Evolutionary conservation across 2,888 invertebrate species (phyloP), one percentile per base, ranked within the genome.

Genomic region (Drosophila fulvimacula): DNA sequence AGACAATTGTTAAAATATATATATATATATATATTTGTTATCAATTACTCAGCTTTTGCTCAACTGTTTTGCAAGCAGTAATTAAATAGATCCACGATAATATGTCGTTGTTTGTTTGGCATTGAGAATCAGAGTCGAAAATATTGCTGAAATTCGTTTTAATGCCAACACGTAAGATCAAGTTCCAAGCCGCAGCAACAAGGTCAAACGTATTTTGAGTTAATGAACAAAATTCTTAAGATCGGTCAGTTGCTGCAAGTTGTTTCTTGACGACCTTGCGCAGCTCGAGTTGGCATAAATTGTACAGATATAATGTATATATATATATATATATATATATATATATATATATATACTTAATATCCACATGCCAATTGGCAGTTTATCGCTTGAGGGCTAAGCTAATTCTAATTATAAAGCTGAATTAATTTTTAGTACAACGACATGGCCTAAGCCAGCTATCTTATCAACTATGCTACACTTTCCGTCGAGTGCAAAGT

Each of bases 381-480:
- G 13, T 36, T 66, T 19, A 56, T 44, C 36, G 44, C 24, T 7
- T 24, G 42, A 30, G 34, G 34, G 4, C 0, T 3, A 2, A 7
- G 3, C 15, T 21, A 7, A 55, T 44, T 60, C 41, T 32, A 68
- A 73, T 73, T 64, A 55, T 17, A 55, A 32, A 44, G 41, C 49
- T 19, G 41, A 57, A 48, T 55, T 39, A 17, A 70, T 51, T 42
- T 56, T 11, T 30, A 72, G 53, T 19, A 42, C 38, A 36, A 46
- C 53, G 36, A 38, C 19, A 42, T 48, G n/a, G 42, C 1, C 48
- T 61, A 67, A 63, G 44, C 61, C 34, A 38, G 27, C 68, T 69
- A 88, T 88, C 83, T 88, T 77, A 83, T 83, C 83, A 77, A 62
- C 60, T 62, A 60, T 70, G 44, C 69, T 70, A 61, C 53, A 70